Base-by-base conservation (phyloP, 2,797 vertebrate genomes). In the Moxostoma hubbsi region DNA sequence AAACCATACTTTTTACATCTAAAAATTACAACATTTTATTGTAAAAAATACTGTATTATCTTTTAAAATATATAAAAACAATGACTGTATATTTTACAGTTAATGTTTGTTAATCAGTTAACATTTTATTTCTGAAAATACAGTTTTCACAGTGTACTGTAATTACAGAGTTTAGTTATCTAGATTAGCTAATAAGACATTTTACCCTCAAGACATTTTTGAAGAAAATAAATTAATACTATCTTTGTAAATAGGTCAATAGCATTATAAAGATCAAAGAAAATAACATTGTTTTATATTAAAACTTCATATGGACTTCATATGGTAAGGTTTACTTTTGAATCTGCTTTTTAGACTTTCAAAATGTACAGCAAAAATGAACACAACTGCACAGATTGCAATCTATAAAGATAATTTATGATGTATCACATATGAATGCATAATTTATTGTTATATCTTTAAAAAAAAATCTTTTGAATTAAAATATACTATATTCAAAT, bases 281-380 rank as follows among this genome's bases (percentile, higher is more conserved):
- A 47, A 7, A n/a, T 36, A 3, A 4, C 71, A 77, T 66, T 90
- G 91, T 93, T 93, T 94, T 93, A 93, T 89, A 92, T 94, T 94
- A 93, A 94, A 93, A 93, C 91, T 89, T 80, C 59, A 15, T 58
- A 73, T 68, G 54, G 67, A 81, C 67, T 73, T 36, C 64, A 81
- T 73, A 8, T 63, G 11, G 74, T 64, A 57, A 54, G 16, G 57
- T 80, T 77, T 71, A 72, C 10, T 65, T 73, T 70, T 62, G 7
- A 58, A 61, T 15, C 8, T 55, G 65, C 47, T 67, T 83, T 16
- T 55, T 2, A 15, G 18, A 13, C 16, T 63, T 63, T 18, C 63
- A n/a, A 62, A 67, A 62, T 81, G 72, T 84, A 82, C 82, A 81
- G 50, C 55, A 45, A 58, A 58, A 24, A 46, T 57, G 9, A 64